Evolutionary conservation across 2,888 invertebrate genomes (phyloP), one percentile per base, ranked within the genome.

Genomic region (Limenitis camilla): DNA sequence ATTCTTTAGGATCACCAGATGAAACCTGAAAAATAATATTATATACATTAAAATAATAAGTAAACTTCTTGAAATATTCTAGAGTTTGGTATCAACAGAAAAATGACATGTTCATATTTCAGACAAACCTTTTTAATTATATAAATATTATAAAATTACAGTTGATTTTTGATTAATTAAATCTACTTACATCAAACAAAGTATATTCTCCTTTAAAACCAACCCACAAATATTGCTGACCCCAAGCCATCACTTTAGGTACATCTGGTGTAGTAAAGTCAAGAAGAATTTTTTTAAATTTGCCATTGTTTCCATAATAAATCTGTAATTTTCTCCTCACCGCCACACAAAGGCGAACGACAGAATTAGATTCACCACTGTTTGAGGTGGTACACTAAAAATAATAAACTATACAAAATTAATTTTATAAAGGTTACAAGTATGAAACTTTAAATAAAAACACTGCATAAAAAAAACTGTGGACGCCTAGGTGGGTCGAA

Each of bases 271-370:
- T 83, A 49, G 90, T 91, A 59, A 96, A 92, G 67, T 95, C 94
- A 61, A 91, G 89, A 40, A 91, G 81, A 59, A 93, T 88, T 58
- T 92, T 90, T 58, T 92, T 89, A 68, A 97, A 96, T 63, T 92
- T 91, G 67, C 94, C 91, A 67, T 93, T 92, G 74, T 96, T 97
- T 90, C 96, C 97, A 71, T 93, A 95, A 77, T 94, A 98, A 10
- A 98, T 81, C 71, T 96, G 94, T 6, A 97, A 82, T 76, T 93
- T 94, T 65, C 94, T 89, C 71, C 94, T 92, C 0, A 97, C 96
- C 27, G 94, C 96, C 27, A 97, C 96, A 72, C 96, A 96, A 60
- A 98, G 85, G 40, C 95, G 90, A n/a, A 97, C 92, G 9, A 93
- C 89, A 4, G 92, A 90, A 57, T 91, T 92, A 32, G 91, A 90